These are phyloP conservation scores for Lepidurus packardi DNA, from an alignment of 1,140 invertebrate genomes.

Conservation along the genomic window DNA sequence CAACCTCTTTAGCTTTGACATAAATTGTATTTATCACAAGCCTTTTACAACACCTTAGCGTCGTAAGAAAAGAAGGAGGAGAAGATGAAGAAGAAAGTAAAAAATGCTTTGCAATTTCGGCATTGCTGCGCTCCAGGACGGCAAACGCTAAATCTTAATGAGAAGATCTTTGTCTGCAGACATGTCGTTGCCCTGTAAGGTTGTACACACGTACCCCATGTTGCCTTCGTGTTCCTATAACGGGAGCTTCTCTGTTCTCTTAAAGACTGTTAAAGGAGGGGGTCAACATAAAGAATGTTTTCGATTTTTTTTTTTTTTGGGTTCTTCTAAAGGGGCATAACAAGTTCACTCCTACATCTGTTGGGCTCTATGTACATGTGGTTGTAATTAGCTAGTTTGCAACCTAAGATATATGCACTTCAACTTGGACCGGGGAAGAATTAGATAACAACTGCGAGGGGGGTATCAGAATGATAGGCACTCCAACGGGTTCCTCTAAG, in stretches of 20 bases:
- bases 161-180: slow-evolving; percentile 21
- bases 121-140: not conserved
- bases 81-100: no score
- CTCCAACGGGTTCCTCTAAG: no score
- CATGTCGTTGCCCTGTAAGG: not conserved
- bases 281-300: not conserved
- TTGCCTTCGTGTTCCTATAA: not conserved
- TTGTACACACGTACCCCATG: slow-evolving; percentile 17
- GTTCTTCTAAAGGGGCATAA: not conserved
- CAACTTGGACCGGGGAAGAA: not conserved
- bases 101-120: not conserved
- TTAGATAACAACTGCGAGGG: not conserved
- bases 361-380: not conserved
- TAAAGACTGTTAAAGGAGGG: not conserved
- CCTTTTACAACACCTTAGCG: not conserved
- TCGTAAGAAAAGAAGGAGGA: not conserved
- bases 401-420: not conserved
- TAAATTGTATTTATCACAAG: slow-evolving; percentile 17
- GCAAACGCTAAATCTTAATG: slow-evolving; percentile 9
- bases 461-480: not conserved
- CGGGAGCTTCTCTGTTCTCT: not conserved
- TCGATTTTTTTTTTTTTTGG: not conserved
- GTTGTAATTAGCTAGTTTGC: not conserved
- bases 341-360: not conserved
- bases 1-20: not conserved